Evolutionary conservation across 2,888 invertebrate species (phyloP).

Genomic region (Mimachlamys varia): DNA sequence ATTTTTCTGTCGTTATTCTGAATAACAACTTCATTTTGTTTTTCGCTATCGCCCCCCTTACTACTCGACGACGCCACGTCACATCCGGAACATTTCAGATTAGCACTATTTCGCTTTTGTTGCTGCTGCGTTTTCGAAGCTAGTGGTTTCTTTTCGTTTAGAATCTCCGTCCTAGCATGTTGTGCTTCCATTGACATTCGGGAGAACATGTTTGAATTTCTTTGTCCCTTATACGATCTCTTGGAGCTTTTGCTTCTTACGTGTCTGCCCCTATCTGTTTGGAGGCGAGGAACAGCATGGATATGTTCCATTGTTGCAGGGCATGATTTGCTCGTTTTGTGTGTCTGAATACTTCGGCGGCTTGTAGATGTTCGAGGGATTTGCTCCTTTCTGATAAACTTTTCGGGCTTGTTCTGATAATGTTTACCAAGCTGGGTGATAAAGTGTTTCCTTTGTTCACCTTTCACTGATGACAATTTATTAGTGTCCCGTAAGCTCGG

Average conservation of each 20-base stretch:
- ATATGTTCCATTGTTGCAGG: conserved; percentile 60
- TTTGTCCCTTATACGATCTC: conserved; percentile 45
- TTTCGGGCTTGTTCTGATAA: conserved; percentile 2
- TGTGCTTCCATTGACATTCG: conserved; percentile 73
- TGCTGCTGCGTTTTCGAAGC: conserved; percentile 49
- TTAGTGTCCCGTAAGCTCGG: conserved; percentile 3
- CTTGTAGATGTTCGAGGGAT: conserved; percentile 53
- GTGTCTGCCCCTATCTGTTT: conserved; percentile 18
- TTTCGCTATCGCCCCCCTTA: conserved; percentile 43
- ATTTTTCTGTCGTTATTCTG: not conserved
- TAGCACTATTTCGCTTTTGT: conserved; percentile 31
- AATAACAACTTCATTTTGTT: not conserved
- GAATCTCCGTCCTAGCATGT: conserved; percentile 70
- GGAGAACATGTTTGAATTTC: conserved; percentile 60
- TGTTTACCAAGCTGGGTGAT: conserved; percentile 43
- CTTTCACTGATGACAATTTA: not conserved
- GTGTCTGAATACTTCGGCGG: conserved; percentile 56
- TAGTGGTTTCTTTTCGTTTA: conserved; percentile 55
- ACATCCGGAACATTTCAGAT: not conserved
- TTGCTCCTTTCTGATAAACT: conserved; percentile 1
- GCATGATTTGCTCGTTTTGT: conserved; percentile 63
- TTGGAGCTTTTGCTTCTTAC: conserved; percentile 58
- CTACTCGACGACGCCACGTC: conserved; percentile 26
- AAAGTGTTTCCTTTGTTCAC: conserved; percentile 36
- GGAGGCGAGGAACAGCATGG: not conserved